Base-by-base conservation (phyloP, 2,797 vertebrate genomes). In the Alfaro cultratus region DNA sequence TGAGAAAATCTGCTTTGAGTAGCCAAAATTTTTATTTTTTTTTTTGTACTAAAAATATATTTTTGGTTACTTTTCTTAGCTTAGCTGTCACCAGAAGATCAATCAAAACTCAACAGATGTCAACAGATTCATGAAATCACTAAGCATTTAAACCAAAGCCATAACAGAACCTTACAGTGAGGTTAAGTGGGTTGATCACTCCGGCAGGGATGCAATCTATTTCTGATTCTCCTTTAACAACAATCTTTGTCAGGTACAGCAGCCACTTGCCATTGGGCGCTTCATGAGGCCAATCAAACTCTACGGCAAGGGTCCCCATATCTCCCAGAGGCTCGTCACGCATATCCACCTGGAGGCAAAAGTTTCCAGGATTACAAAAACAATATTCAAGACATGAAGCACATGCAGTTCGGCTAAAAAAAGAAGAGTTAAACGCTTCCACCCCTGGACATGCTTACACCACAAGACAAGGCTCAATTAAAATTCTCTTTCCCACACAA, bases 241-340 rank as follows among this genome's bases (percentile, higher is more conserved):
- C 78, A 80, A 99, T 96, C 92, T 97, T 95, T 0, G 97, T 98
- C 79, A 98, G 96, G 88, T 99, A 99, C n/a, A 99, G 95, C 78
- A 99, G 94, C 98, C 98, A 99, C 81, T 99, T 99, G 71, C 98
- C 97, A 0, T 97, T 99, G 89, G 90, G 31, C 10, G 97, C 96
- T 92, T 98, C 98, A 11, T 92, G 95, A 2, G 98, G 98, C 98
- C 98, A 99, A 73, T 97, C 92, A 1, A 99, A 96, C 39, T 97
- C 97, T 83, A 99, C 92, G 73, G 95, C 90, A 78, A 99, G 93
- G 21, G 94, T 96, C 73, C 97, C 98, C 91, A 97, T 46, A 60
- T 90, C 45, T 53, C 96, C 94, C 82, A 98, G 92, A 0, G 95
- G 95, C 62, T 97, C 91, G 0, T 94, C 96, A 0, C 67, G 11